Base-by-base conservation (phyloP, 2,888 invertebrate genomes). In the Mylabris sibirica region DNA sequence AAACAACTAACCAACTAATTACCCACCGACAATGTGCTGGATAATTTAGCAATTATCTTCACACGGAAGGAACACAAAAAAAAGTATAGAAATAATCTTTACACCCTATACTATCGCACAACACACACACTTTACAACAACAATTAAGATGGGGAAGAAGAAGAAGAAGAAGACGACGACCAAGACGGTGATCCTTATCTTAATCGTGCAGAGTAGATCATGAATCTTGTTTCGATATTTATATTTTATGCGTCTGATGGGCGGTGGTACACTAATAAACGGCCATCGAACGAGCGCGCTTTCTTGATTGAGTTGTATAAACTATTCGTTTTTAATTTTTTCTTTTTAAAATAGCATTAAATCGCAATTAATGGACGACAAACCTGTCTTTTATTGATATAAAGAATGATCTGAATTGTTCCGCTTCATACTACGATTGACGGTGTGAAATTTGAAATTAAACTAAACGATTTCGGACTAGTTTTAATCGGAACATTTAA, bases 351-450 rank as follows among this genome's bases (percentile, higher is more conserved):
- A 38, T 60, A 64, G 66, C 69, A 69, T 69, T 69, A 69, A 69
- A 69, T 69, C 44, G 69, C 69, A 69, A 69, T 69, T 69, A 69
- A 66, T 69, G 66, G 66, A 66, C 66, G 60, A 63, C 62, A 65
- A 68, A 64, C 65, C 63, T 62, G 65, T 68, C 49, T 49, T 49
- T 49, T 49, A 49, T 49, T 49, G 49, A 41, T 41, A 14, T n/a
- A 2, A 20, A 49, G 17, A 44, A n/a, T 14, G 44, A n/a, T n/a
- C 6, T 49, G 49, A 49, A 49, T 49, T 20, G 49, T 49, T 20
- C 17, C 49, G 1, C 8, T 49, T 20, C 0, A 17, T 8, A n/a
- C 14, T 14, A 41, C n/a, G n/a, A n/a, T n/a, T n/a, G n/a, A 2
- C n/a, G 3, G 38, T 38, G 38, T 38, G 38, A 38, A 38, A 38